Evolutionary conservation across 2,113 vertebrate genomes (phyloP).

Genomic region (Hypocryptadius cinnamomeus): DNA sequence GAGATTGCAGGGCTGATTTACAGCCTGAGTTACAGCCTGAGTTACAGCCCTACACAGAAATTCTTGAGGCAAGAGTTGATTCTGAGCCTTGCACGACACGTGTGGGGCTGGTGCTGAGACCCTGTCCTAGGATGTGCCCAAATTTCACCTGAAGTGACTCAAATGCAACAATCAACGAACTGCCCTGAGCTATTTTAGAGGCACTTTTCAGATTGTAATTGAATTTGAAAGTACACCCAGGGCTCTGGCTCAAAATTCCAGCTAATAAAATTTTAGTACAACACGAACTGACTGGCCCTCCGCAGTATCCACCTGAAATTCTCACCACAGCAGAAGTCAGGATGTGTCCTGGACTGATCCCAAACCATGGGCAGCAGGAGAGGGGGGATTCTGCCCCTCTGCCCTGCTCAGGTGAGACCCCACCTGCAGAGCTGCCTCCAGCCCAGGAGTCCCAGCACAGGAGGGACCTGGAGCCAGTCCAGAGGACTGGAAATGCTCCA

Average conservation of each 20-base stretch:
- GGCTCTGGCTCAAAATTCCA: not conserved
- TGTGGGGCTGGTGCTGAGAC: not conserved
- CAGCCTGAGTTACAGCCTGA: not conserved
- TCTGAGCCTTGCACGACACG: not conserved
- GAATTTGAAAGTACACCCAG: not conserved
- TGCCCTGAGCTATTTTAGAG: not conserved
- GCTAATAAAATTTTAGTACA: not conserved
- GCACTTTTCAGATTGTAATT: not conserved
- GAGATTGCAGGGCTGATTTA: not conserved
- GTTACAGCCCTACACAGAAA: not conserved
- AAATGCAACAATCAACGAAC: not conserved
- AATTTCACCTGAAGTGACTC: not conserved
- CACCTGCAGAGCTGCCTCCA: not conserved
- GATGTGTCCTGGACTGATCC: not conserved
- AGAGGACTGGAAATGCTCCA: accelerated
- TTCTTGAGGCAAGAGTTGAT: not conserved
- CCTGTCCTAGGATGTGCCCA: not conserved
- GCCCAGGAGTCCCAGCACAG: not conserved
- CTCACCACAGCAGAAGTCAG: not conserved
- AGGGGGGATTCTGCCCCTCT: not conserved
- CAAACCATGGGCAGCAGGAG: not conserved
- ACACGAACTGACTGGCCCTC: not conserved
- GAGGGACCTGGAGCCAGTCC: accelerated
- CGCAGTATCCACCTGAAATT: not conserved
- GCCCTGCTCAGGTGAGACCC: not conserved